Evolutionary conservation across 2,113 vertebrate genomes (phyloP).

Genomic region (Vidua macroura): DNA sequence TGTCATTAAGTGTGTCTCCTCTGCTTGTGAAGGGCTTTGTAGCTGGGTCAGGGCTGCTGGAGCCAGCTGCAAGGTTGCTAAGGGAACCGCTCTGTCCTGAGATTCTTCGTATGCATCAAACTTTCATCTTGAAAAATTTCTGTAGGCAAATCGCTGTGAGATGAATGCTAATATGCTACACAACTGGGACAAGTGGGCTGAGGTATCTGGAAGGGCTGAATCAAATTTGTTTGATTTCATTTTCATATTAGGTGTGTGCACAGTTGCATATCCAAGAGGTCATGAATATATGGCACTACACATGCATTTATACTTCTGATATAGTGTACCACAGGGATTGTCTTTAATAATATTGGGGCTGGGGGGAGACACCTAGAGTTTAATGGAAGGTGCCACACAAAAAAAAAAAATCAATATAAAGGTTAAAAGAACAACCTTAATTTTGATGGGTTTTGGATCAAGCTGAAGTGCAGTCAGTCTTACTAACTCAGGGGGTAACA

Average conservation of each 20-base stretch:
- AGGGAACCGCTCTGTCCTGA: constrained; percentile 79
- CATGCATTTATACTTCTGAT: not conserved
- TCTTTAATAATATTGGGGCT: not conserved
- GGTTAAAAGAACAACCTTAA: not conserved
- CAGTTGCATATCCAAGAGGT: not conserved
- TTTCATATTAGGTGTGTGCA: constrained; percentile 38
- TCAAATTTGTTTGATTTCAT: constrained; percentile 54
- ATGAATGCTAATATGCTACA: constrained; percentile 73
- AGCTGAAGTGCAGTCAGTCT: not conserved
- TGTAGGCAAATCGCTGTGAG: constrained; percentile 76
- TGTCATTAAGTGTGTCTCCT: constrained; percentile 74
- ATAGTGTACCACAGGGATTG: not conserved
- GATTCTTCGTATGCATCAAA: constrained; percentile 74
- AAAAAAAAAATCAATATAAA: not conserved
- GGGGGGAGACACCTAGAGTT: not conserved
- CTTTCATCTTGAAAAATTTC: constrained; percentile 81
- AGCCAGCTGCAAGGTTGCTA: constrained; percentile 79
- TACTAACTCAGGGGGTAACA: not conserved
- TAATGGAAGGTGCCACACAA: not conserved
- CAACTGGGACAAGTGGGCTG: constrained; percentile 53
- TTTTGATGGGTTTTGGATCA: not conserved
- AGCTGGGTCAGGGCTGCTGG: constrained; percentile 75
- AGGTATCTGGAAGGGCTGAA: constrained; percentile 50
- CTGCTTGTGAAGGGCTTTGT: constrained; percentile 73
- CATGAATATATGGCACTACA: not conserved